phyloP scores from a whole-genome alignment of 2,113 vertebrate genomes.

The Isurus oxyrinchus region DNA sequence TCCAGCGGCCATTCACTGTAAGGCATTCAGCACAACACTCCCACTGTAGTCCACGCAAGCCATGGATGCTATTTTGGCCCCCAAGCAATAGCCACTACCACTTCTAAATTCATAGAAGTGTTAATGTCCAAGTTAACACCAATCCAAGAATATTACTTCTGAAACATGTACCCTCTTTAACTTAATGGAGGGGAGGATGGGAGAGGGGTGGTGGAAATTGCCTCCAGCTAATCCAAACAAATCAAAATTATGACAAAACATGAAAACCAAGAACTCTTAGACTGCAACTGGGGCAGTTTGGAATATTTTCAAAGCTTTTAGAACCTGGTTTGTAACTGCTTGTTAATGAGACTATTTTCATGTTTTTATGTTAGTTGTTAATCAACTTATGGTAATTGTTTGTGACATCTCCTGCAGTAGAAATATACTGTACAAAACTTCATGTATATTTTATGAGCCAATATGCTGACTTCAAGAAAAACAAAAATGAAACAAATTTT shows the following conservation, averaged over 20 bases:
- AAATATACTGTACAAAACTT: neutral
- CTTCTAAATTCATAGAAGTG: neutral
- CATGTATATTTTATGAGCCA: constrained; percentile 26
- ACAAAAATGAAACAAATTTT: neutral
- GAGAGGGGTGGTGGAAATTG: neutral
- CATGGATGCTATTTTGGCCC: neutral
- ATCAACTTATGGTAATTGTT: constrained; percentile 22
- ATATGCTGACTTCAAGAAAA: constrained; percentile 10
- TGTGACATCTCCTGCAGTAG: neutral
- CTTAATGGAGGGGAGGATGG: neutral
- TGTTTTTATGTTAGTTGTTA: constrained; percentile 1
- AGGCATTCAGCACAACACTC: neutral
- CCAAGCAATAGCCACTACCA: neutral
- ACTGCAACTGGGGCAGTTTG: neutral
- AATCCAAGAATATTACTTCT: neutral
- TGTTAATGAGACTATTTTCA: constrained; percentile 16
- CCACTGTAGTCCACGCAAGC: neutral
- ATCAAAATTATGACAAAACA: neutral
- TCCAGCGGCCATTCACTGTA: too few relatives aligned
- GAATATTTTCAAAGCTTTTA: neutral
- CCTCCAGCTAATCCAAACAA: neutral
- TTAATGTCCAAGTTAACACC: neutral
- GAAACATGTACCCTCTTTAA: neutral
- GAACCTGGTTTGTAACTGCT: constrained; percentile 12
- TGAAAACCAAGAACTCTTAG: neutral